These are phyloP conservation scores for Erynnis tages DNA, from an alignment of 2,888 invertebrate genomes.

Conservation along the genomic window DNA sequence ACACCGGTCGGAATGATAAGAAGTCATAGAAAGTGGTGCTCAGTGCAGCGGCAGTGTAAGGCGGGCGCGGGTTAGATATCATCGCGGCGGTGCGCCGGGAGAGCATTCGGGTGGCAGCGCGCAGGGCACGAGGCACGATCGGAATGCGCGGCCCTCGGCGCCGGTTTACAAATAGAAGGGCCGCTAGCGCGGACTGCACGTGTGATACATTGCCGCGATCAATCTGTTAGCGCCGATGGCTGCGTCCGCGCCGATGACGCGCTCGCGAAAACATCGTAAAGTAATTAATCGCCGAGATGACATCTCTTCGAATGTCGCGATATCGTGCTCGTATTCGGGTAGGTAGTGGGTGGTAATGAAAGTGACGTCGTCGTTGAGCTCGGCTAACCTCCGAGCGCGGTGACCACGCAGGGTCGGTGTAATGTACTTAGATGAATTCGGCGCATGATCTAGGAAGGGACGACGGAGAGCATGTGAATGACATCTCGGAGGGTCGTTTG, in stretches of 20 bases:
- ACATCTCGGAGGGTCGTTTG: conserved; percentile 69
- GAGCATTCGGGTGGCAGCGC: conserved; percentile 50
- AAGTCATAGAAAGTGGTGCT: conserved; percentile 40
- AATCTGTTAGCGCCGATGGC: conserved; percentile 70
- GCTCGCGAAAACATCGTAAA: conserved; percentile 28
- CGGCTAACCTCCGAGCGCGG: neutral
- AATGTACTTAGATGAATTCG: conserved; percentile 34
- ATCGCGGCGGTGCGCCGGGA: conserved; percentile 43
- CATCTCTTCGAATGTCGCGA: conserved; percentile 3
- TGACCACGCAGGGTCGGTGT: conserved; percentile 1
- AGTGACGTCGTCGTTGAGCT: neutral
- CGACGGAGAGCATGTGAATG: conserved; percentile 54
- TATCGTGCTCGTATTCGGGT: conserved; percentile 5
- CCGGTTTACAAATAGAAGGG: conserved; percentile 81
- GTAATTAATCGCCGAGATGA: conserved; percentile 20
- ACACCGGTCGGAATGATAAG: conserved; percentile 51
- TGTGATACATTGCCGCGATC: conserved; percentile 75
- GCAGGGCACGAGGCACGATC: conserved; percentile 65
- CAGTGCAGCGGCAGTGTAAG: conserved; percentile 51
- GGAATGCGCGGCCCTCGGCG: conserved; percentile 79
- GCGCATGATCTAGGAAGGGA: conserved; percentile 42
- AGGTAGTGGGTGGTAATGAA: conserved; percentile 8
- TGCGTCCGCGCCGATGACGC: conserved; percentile 52
- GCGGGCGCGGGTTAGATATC: conserved; percentile 32
- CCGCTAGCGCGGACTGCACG: conserved; percentile 73